phyloP scores from a whole-genome alignment of 2,113 vertebrate species.

The Dicaeum eximium region DNA sequence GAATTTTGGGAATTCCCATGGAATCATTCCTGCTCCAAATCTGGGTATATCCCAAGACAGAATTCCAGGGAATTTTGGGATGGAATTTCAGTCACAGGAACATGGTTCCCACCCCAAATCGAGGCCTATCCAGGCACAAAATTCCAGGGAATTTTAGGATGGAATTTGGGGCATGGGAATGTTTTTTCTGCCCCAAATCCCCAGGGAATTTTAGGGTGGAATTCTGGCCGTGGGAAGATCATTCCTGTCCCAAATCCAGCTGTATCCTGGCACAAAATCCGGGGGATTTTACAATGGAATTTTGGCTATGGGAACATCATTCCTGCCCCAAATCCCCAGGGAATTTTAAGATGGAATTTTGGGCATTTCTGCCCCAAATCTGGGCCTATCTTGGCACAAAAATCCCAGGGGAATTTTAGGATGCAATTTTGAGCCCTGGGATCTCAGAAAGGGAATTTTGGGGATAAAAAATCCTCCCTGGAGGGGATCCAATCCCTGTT shows the following conservation, averaged over 20 bases:
- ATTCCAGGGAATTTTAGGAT: not conserved
- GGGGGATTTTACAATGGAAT: not conserved
- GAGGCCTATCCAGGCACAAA: accelerated
- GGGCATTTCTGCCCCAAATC: not conserved
- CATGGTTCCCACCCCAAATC: too few species aligned
- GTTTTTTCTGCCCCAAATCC: not conserved
- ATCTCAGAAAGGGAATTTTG: accelerated
- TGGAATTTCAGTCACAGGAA: not conserved
- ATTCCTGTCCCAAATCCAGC: not conserved
- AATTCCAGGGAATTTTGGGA: not conserved
- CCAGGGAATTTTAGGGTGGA: too few species aligned
- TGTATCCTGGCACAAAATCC: too few species aligned
- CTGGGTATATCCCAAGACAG: too few species aligned
- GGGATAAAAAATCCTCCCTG: accelerated
- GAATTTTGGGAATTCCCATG: too few species aligned
- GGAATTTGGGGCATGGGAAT: not conserved
- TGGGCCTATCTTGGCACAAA: not conserved
- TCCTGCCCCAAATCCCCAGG: too few species aligned
- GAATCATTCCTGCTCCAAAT: too few species aligned
- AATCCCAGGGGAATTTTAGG: not conserved
- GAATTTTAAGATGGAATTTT: not conserved
- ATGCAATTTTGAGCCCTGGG: not conserved
- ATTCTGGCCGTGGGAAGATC: not conserved
- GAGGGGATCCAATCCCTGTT: not conserved
- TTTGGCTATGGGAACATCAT: accelerated